Evolutionary conservation across 2,113 vertebrate species (phyloP).

Genomic region (Alligator mississippiensis): DNA sequence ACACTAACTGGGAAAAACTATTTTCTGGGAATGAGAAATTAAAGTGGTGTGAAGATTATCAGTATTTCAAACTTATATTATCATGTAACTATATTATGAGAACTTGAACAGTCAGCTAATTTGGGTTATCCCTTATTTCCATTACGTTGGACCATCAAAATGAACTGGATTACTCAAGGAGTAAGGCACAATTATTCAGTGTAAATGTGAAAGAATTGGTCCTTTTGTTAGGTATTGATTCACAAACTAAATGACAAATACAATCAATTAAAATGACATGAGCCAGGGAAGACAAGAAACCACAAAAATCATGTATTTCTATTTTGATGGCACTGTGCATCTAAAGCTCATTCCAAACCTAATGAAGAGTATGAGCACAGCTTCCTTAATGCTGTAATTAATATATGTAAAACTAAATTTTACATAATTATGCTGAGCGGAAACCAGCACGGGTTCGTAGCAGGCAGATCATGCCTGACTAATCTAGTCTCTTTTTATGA

Average conservation of each 20-base stretch:
- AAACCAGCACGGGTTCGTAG: no score
- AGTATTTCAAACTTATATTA: not conserved
- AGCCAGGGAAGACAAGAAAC: not conserved
- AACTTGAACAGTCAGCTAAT: not conserved
- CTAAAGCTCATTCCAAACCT: conserved; percentile 38
- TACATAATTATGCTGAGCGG: no score
- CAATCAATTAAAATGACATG: not conserved
- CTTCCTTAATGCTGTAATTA: no score
- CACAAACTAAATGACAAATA: not conserved
- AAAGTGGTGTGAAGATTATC: not conserved
- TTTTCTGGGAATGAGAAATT: not conserved
- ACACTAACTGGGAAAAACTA: not conserved
- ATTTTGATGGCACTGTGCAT: not conserved
- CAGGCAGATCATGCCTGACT: no score
- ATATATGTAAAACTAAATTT: no score
- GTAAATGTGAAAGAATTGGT: not conserved
- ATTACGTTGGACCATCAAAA: not conserved
- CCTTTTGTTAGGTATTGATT: not conserved
- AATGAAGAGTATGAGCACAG: not conserved
- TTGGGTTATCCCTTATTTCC: not conserved
- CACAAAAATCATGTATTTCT: not conserved
- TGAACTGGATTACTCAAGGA: not conserved
- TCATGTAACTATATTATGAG: not conserved
- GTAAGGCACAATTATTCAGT: not conserved
- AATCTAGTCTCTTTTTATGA: no score